These are phyloP conservation scores for Laupala kohalensis DNA, from an alignment of 1,140 invertebrate genomes.

Conservation along the genomic window DNA sequence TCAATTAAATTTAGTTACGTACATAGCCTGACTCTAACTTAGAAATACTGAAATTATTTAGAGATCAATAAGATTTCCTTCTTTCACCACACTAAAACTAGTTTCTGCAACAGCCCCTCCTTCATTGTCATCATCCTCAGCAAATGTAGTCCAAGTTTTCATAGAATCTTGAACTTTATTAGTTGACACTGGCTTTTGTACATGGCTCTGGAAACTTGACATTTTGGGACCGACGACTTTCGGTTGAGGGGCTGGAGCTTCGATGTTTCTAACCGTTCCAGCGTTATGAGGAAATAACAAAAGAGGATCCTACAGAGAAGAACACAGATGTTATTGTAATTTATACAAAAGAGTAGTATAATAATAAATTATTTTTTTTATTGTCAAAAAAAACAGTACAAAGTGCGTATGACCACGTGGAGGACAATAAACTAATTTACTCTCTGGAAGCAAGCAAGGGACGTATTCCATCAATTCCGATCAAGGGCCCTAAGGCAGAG, in stretches of 20 bases:
- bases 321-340: too few species aligned
- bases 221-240: neutral
- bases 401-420: too few species aligned
- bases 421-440: too few species aligned
- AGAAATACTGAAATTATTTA: too few species aligned
- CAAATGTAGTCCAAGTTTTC: neutral
- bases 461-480: too few species aligned
- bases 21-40: too few species aligned
- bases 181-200: neutral
- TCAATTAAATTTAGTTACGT: too few species aligned
- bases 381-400: too few species aligned
- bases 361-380: too few species aligned
- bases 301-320: conserved; percentile 36
- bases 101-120: neutral
- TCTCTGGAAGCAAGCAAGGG: too few species aligned
- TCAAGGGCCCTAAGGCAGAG: too few species aligned
- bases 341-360: too few species aligned
- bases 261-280: conserved; percentile 23
- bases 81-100: neutral
- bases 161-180: neutral
- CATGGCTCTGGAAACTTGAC: conserved; percentile 9
- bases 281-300: conserved; percentile 46
- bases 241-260: neutral
- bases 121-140: neutral
- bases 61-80: conserved; percentile 1